Evolutionary conservation across 2,888 invertebrate species (phyloP), one percentile per base, ranked within the genome.

Genomic region (Melitaea athalia): DNA sequence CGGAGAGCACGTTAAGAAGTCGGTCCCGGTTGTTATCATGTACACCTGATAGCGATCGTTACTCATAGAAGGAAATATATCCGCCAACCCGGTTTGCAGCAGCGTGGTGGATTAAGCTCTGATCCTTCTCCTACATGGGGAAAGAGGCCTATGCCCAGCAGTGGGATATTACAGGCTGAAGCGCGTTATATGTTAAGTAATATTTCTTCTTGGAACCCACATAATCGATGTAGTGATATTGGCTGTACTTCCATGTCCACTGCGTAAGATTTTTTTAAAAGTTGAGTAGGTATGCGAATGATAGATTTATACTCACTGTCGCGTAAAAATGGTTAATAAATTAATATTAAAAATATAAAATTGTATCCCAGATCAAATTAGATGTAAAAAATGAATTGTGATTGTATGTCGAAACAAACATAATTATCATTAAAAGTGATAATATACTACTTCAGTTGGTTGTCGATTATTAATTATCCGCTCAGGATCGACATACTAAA

Each of bases 391-490:
- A 71, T 62, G 53, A 70, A 74, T 72, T 87, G 86, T 88, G 86
- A 88, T 86, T 85, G 79, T 82, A 84, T 84, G 81, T 82, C 79
- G 78, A 83, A 84, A 81, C 79, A 73, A 81, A 85, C 87, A 88
- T n/a, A n/a, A n/a, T n/a, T 88, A 88, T 88, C 88, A 85, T 81
- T 84, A 76, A 82, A 81, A 80, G 78, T 86, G 83, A n/a, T n/a
- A n/a, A 87, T 84, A 80, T 73, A 75, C 75, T 80, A 76, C 73
- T 75, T 70, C 73, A 78, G 81, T 79, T 81, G 78, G 75, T 81
- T 81, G 78, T 81, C 68, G 43, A 52, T 71, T 72, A 70, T 64
- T 24, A 24, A 2, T 66, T 65, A 68, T 63, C 59, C 67, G 64
- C 68, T 59, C n/a, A n/a, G n/a, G 63, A 52, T 61, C 14, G 43